These are phyloP conservation scores for Ophion ellenae DNA, from an alignment of 2,888 invertebrate species.

Conservation along the genomic window DNA sequence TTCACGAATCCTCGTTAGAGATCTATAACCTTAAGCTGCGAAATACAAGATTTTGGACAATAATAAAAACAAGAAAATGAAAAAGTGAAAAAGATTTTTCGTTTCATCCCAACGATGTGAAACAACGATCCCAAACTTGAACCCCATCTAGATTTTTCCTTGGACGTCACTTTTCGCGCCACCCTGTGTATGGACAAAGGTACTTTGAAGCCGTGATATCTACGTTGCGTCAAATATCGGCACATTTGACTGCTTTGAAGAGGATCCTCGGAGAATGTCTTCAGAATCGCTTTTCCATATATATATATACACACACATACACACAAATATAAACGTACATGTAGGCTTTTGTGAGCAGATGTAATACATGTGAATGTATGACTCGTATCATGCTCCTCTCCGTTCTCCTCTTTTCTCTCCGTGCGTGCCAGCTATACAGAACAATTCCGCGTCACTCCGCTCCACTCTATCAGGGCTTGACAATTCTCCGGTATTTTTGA, in stretches of 20 bases:
- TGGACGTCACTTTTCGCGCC: neutral
- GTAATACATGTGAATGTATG: slow-evolving; percentile 10
- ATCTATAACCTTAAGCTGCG: no score
- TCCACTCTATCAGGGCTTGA: slow-evolving; percentile 61
- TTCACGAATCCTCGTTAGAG: no score
- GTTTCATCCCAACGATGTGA: no score
- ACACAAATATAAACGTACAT: neutral
- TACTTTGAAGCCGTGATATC: neutral
- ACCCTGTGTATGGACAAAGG: neutral
- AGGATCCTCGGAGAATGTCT: neutral
- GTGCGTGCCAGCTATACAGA: slow-evolving; percentile 53
- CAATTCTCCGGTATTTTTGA: slow-evolving; percentile 58
- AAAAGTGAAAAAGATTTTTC: no score
- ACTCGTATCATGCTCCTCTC: slow-evolving; percentile 56
- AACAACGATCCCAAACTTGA: no score
- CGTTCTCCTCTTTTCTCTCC: slow-evolving; percentile 46
- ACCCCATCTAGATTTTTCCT: neutral
- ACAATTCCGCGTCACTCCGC: slow-evolving; percentile 61
- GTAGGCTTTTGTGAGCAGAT: neutral
- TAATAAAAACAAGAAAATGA: no score
- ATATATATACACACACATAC: neutral
- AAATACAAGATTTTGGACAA: no score
- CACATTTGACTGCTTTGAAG: neutral
- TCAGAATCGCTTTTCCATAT: neutral
- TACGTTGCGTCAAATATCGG: neutral